These are phyloP conservation scores for Parthenolecanium corni DNA, from an alignment of 2,888 invertebrate species.

Conservation along the genomic window DNA sequence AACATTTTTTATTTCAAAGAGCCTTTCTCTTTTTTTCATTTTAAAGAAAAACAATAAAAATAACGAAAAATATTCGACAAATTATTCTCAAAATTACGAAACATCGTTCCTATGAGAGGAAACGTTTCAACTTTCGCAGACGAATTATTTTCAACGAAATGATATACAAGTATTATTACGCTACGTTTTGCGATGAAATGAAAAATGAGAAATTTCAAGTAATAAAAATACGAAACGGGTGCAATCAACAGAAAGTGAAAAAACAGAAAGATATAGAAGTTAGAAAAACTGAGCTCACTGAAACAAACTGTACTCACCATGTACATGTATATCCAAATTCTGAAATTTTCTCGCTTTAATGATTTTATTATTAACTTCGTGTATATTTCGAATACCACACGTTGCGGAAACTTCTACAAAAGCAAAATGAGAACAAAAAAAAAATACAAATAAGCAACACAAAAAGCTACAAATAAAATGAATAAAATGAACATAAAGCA, in stretches of 20 bases:
- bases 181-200: too few species aligned
- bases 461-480: slow-evolving; percentile 3
- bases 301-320: slow-evolving; percentile 16
- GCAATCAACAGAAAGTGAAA: background rate
- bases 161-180: too few species aligned
- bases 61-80: too few species aligned
- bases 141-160: too few species aligned
- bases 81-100: too few species aligned
- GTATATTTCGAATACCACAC: slow-evolving; percentile 26
- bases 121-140: too few species aligned
- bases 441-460: slow-evolving; percentile 5
- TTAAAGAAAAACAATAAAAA: too few species aligned
- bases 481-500: background rate
- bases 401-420: slow-evolving; percentile 28
- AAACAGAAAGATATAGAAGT: background rate
- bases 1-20: too few species aligned
- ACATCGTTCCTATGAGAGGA: too few species aligned
- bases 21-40: too few species aligned
- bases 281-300: background rate
- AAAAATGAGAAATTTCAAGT: too few species aligned
- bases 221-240: too few species aligned
- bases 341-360: slow-evolving; percentile 17
- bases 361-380: slow-evolving; percentile 25
- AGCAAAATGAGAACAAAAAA: slow-evolving; percentile 20
- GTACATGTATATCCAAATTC: slow-evolving; percentile 24